phyloP scores from a whole-genome alignment of 1,140 invertebrate genomes.

The Patella vulgata region DNA sequence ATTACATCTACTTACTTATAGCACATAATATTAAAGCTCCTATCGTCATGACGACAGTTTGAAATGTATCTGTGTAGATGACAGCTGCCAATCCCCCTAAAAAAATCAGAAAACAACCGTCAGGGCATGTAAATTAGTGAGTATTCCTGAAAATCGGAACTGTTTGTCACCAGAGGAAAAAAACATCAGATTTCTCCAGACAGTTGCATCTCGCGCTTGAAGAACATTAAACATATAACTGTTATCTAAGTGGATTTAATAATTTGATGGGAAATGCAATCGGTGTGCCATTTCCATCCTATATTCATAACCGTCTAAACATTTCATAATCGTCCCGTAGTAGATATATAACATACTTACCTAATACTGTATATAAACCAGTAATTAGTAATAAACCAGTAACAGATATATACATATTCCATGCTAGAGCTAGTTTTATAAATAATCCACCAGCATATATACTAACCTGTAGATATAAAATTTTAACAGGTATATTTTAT shows the following conservation, averaged over 20 bases:
- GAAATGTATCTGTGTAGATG: constrained; percentile 70
- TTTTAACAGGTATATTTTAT: neutral
- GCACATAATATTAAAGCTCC: constrained; percentile 65
- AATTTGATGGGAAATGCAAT: too few relatives aligned
- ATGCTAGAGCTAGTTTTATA: constrained; percentile 68
- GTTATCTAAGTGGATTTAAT: too few relatives aligned
- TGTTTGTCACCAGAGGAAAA: too few relatives aligned
- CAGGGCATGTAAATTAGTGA: too few relatives aligned
- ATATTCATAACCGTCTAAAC: too few relatives aligned
- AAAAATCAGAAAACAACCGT: too few relatives aligned
- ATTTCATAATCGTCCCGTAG: too few relatives aligned
- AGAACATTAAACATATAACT: too few relatives aligned
- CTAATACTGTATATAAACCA: constrained; percentile 68
- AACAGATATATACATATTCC: constrained; percentile 69
- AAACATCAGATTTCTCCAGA: neutral
- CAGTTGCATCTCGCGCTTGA: too few relatives aligned
- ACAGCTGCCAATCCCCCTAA: constrained; percentile 68
- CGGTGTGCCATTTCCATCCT: too few relatives aligned
- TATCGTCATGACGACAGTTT: constrained; percentile 68
- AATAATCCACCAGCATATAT: constrained; percentile 72
- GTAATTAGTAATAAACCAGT: constrained; percentile 69
- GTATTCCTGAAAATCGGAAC: too few relatives aligned
- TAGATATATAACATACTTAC: too few relatives aligned
- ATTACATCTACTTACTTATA: constrained; percentile 62
- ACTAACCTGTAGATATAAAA: constrained; percentile 65